Evolutionary conservation across 2,888 invertebrate species (phyloP), one percentile per base, ranked within the genome.

Genomic region (Latheticus oryzae): DNA sequence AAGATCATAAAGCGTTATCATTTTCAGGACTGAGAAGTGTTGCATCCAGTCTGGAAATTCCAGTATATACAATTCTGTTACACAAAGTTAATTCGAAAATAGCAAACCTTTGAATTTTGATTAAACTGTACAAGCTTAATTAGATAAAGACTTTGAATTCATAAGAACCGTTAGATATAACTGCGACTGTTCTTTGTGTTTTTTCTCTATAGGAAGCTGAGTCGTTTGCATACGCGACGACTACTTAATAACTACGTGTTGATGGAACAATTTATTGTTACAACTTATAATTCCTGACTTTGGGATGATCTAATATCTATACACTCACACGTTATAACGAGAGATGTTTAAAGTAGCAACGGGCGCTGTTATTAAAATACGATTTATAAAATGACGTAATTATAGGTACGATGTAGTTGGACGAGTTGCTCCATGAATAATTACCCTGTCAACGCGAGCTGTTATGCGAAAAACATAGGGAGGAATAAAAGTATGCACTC

Each of bases 131-230:
- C 45, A 38, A 38, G 55, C 57, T 59, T 60, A 65, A 65, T 65
- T 65, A n/a, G n/a, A n/a, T n/a, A 65, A 65, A 59, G 55, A 61
- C 52, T 55, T 62, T 60, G 52, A 61, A 59, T 65, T 65, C 48
- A 38, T 38, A 43, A 40, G 47, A 16, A 26, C 59, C 43, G 55
- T 63, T 56, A 53, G 35, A 37, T 52, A 58, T 47, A 53, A 50
- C 61, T 56, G 45, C 52, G 50, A 61, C 45, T 21, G 26, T 47
- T 45, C 19, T 5, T 50, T 47, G 51, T 33, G 32, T 59, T 45
- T 26, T 45, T 42, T 33, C 33, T 50, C 30, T 24, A 42, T 37
- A 21, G 16, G 8, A 23, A 19, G 12, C 26, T n/a, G 26, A 37
- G 35, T n/a, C 13, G 30, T 40, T 55, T 55, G 55, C 54, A 55